phyloP scores from a whole-genome alignment of 2,113 vertebrate species.

The Platysteira castanea region DNA sequence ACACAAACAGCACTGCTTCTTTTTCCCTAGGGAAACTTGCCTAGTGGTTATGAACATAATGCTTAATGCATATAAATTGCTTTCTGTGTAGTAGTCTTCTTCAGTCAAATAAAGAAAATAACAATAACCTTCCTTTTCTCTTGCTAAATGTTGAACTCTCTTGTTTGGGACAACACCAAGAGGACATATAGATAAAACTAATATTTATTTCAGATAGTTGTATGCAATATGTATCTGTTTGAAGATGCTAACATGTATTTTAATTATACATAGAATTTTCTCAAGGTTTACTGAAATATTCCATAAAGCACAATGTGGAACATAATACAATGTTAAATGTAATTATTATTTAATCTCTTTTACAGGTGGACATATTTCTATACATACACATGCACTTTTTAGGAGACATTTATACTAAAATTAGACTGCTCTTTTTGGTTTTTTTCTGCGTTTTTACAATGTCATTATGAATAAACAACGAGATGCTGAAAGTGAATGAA shows the following conservation, averaged over 20 bases:
- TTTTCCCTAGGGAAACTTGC: neutral
- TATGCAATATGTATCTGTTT: neutral
- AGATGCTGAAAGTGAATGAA: neutral
- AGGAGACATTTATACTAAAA: neutral
- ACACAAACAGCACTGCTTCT: neutral
- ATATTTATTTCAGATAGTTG: neutral
- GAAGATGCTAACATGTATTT: neutral
- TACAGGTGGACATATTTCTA: neutral
- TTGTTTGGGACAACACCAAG: neutral
- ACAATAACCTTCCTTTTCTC: neutral
- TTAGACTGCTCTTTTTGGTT: neutral
- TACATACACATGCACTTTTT: neutral
- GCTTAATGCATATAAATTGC: neutral
- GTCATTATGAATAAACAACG: neutral
- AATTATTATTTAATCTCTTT: neutral
- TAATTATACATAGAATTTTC: neutral
- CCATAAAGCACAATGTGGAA: neutral
- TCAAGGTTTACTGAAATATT: neutral
- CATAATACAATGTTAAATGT: neutral
- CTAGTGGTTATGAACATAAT: neutral
- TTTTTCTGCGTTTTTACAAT: neutral
- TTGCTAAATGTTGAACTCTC: neutral
- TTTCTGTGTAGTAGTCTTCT: neutral
- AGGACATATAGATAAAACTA: neutral
- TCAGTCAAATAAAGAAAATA: neutral